Evolutionary conservation across 2,113 vertebrate species (phyloP).

Genomic region (Megaptera novaeangliae): DNA sequence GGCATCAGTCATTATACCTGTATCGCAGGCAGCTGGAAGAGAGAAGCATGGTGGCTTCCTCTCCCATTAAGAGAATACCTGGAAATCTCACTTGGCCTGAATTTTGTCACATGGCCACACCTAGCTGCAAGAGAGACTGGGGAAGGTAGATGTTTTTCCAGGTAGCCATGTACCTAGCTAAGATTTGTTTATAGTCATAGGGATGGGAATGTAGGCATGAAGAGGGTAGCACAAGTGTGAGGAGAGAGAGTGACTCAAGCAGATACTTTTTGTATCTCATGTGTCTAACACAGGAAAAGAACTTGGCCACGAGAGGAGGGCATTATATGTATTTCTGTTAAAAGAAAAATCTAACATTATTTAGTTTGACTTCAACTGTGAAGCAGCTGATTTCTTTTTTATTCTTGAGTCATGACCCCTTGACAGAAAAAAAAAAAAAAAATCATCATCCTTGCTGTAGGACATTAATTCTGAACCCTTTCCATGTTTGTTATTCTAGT

Average conservation of each 20-base stretch:
- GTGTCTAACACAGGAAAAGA: background rate
- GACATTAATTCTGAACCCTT: background rate
- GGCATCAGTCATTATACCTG: background rate
- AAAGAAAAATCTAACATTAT: background rate
- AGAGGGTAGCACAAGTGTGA: background rate
- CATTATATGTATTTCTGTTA: background rate
- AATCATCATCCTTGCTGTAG: background rate
- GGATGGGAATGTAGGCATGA: background rate
- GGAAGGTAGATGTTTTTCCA: background rate
- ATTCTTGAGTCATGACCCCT: background rate
- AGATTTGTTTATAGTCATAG: background rate
- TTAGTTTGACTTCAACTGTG: background rate
- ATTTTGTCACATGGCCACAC: background rate
- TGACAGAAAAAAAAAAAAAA: background rate
- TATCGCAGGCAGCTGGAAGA: background rate
- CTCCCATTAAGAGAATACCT: background rate
- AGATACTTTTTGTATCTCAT: background rate
- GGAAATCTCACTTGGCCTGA: background rate
- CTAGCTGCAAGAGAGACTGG: background rate
- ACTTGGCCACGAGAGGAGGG: background rate
- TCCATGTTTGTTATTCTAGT: background rate
- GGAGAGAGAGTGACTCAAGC: background rate
- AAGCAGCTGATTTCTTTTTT: background rate
- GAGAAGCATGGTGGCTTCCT: background rate
- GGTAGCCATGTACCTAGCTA: background rate